Evolutionary conservation across 1,140 invertebrate genomes (phyloP).

Genomic region (Thaumatotibia leucotreta): DNA sequence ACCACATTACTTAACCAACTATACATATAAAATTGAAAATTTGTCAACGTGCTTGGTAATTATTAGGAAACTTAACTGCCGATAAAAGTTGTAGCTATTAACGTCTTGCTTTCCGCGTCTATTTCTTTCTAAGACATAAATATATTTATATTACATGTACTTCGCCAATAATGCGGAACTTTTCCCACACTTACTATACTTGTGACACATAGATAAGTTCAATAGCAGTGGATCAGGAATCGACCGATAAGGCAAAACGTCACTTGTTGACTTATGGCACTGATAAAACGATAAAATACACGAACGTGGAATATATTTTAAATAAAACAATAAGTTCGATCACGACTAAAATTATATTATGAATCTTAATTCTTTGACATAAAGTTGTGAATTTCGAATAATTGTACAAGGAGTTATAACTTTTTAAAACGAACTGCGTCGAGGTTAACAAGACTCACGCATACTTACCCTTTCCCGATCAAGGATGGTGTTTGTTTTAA

Average conservation of each 20-base stretch:
- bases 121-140: neutral
- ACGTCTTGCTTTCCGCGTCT: no score
- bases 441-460: neutral
- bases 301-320: neutral
- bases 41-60: no score
- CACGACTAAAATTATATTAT: neutral
- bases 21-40: no score
- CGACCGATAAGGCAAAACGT: slow-evolving; percentile 9
- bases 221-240: neutral
- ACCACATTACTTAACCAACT: no score
- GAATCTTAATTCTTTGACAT: neutral
- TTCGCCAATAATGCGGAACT: neutral
- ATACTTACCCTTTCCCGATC: slow-evolving; percentile 4
- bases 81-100: no score
- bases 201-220: neutral
- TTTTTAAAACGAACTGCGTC: neutral
- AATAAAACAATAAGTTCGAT: neutral
- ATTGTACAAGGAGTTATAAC: neutral
- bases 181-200: neutral
- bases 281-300: neutral
- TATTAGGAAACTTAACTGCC: no score
- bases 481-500: neutral
- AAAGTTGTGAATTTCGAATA: neutral
- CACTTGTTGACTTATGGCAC: slow-evolving; percentile 10
- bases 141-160: neutral